Percentiles rank a stretch among this genome's conserved stretches.
Evolutionary conservation across 2,113 vertebrate species (phyloP).

Genomic region (Morone chrysops): DNA sequence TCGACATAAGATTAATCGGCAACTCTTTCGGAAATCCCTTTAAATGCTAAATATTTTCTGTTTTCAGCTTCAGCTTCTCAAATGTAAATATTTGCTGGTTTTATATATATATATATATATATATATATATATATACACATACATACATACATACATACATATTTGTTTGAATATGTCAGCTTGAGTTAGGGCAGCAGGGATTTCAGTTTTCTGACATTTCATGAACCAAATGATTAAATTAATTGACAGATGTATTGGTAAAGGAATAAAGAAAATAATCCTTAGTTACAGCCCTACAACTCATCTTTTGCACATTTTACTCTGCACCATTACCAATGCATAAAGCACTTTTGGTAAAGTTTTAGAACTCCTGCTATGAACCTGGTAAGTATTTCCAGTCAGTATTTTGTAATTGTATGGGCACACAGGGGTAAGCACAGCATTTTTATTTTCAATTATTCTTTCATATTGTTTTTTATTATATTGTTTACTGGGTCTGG

Average conservation of each 20-base stretch:
- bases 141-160: too few relatives aligned
- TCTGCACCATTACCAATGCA: background rate
- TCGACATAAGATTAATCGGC: background rate
- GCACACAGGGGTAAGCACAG: background rate
- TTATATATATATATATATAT: background rate
- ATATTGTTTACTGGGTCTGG: background rate
- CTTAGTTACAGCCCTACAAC: background rate
- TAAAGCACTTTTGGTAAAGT: too few relatives aligned
- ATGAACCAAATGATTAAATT: background rate
- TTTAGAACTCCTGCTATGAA: too few relatives aligned
- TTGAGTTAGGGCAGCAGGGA: background rate
- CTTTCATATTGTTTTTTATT: background rate
- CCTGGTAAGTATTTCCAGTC: background rate
- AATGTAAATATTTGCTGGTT: background rate
- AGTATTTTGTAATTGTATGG: background rate
- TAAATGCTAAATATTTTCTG: background rate
- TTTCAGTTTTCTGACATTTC: background rate
- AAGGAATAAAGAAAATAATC: background rate
- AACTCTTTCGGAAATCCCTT: background rate
- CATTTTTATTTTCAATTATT: background rate
- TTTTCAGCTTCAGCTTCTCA: background rate
- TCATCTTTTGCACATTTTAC: background rate
- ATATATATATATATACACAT: too few relatives aligned
- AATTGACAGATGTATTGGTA: background rate
- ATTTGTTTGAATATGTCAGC: background rate